A percentile compares a stretch with the other conserved stretches of the same genome.
Evolutionary conservation across 1,140 invertebrate species (phyloP).

Genomic region (Zaprionus gabonicus): DNA sequence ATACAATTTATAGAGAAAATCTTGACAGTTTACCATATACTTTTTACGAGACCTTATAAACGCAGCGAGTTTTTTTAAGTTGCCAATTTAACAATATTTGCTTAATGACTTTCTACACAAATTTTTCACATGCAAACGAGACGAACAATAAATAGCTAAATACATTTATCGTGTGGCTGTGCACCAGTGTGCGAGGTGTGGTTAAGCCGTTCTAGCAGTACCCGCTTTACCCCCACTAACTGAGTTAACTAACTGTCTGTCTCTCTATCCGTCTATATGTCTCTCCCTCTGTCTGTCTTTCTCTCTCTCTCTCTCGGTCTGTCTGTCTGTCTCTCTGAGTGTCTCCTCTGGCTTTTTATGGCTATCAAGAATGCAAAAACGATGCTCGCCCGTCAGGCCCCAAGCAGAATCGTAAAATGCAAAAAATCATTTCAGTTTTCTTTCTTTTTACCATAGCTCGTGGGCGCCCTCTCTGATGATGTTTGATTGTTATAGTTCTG

Average conservation of each 20-base stretch:
- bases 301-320: neutral
- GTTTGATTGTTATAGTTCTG: constrained; percentile 14
- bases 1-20: neutral
- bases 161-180: neutral
- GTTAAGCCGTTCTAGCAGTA: neutral
- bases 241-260: neutral
- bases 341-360: constrained; percentile 48
- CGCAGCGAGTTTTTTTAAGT: neutral
- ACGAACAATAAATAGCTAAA: too few relatives aligned
- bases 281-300: neutral
- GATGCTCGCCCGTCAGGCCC: constrained; percentile 11
- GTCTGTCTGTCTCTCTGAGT: neutral
- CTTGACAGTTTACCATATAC: too few relatives aligned
- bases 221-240: neutral
- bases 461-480: constrained; percentile 30
- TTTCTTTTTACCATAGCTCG: neutral
- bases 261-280: neutral
- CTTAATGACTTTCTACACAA: neutral
- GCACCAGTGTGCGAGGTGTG: constrained; percentile 22
- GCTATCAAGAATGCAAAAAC: constrained; percentile 62
- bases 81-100: neutral
- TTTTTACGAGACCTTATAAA: neutral
- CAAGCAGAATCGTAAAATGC: constrained; percentile 25
- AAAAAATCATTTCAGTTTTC: constrained; percentile 18
- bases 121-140: neutral